Percentiles rank a stretch among this genome's conserved stretches.
Conservation (phyloP, 2,888 invertebrate genomes). For the Drosophila peninsularis region DNA sequence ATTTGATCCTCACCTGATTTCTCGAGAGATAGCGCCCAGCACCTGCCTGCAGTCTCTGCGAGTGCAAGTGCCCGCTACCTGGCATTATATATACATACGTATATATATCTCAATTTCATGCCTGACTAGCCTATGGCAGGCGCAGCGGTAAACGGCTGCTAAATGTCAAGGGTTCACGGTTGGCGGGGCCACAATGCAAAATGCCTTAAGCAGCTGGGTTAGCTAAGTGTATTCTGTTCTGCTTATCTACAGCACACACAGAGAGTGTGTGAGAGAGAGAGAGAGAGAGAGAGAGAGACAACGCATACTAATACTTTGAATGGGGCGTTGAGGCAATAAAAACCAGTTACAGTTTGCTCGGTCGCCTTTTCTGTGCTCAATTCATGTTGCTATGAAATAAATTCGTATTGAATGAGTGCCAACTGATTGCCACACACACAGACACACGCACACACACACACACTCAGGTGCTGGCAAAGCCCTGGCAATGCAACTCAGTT, state of each 20-base stretch:
- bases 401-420: slow-evolving; percentile 65
- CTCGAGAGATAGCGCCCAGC: slow-evolving; percentile 32
- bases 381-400: slow-evolving; percentile 64
- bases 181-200: slow-evolving; percentile 46
- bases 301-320: slow-evolving; percentile 8
- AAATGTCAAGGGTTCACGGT: slow-evolving; percentile 56
- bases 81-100: slow-evolving; percentile 50
- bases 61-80: not conserved
- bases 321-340: slow-evolving; percentile 65
- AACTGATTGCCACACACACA: slow-evolving; percentile 41
- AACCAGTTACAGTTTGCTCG: slow-evolving; percentile 61
- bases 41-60: not conserved
- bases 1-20: slow-evolving; percentile 39
- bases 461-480: not conserved
- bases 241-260: slow-evolving; percentile 55
- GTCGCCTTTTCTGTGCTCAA: slow-evolving; percentile 56
- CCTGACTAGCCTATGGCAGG: slow-evolving; percentile 45
- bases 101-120: slow-evolving; percentile 76
- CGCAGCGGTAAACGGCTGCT: slow-evolving; percentile 47
- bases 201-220: slow-evolving; percentile 25
- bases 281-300: not conserved
- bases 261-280: not conserved
- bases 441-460: slow-evolving; percentile 2
- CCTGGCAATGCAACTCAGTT: slow-evolving; percentile 52
- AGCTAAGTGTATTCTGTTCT: slow-evolving; percentile 5